These are phyloP conservation scores for Narcine bancroftii DNA, from an alignment of 2,113 vertebrate species.

Conservation along the genomic window DNA sequence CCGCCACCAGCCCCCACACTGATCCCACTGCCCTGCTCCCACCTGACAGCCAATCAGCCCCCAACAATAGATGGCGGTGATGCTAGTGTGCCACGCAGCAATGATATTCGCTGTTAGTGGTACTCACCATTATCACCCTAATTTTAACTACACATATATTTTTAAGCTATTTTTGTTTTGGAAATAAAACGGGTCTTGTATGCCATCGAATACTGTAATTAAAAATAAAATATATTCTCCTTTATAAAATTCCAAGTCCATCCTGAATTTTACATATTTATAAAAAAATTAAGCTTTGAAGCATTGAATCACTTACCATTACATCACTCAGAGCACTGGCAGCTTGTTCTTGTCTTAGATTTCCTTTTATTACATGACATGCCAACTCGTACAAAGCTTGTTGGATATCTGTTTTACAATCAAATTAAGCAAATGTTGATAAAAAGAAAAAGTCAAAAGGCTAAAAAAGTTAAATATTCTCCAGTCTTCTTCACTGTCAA, in stretches of 20 bases:
- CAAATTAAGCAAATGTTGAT: conserved; percentile 41
- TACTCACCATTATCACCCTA: too few relatives aligned
- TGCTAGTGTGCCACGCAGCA: too few relatives aligned
- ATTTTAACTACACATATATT: too few relatives aligned
- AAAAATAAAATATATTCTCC: neutral
- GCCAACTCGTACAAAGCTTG: conserved; percentile 86
- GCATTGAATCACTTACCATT: conserved; percentile 65
- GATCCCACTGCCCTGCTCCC: too few relatives aligned
- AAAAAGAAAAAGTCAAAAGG: neutral
- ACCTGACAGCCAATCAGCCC: too few relatives aligned
- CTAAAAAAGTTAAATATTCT: too few relatives aligned
- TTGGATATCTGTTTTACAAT: conserved; percentile 71
- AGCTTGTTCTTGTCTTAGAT: conserved; percentile 84
- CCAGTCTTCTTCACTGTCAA: too few relatives aligned
- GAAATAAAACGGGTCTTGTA: too few relatives aligned
- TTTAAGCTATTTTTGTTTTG: too few relatives aligned
- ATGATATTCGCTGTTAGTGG: too few relatives aligned
- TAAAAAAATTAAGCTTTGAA: conserved; percentile 32
- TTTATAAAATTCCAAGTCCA: conserved; percentile 1
- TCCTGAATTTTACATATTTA: neutral
- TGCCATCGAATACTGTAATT: neutral
- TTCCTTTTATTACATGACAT: conserved; percentile 83
- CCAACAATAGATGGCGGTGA: too few relatives aligned
- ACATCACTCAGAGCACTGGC: conserved; percentile 76
- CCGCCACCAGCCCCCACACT: too few relatives aligned